phyloP scores from a whole-genome alignment of 2,113 vertebrate species.

The Gasterosteus nipponicus region DNA sequence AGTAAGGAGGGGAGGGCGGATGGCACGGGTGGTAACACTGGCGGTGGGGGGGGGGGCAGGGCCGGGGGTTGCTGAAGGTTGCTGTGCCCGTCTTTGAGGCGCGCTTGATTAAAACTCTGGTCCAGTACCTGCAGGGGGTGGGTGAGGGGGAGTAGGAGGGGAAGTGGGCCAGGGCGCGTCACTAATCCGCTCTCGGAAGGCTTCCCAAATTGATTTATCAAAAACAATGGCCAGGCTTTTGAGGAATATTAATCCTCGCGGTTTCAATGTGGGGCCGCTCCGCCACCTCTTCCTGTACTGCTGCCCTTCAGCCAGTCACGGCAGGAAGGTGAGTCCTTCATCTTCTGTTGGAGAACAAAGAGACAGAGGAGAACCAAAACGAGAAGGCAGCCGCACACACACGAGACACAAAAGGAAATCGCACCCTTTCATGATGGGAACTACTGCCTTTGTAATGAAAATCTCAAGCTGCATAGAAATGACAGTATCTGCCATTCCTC shows the following conservation, averaged over 20 bases:
- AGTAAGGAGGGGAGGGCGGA: constrained; percentile 40
- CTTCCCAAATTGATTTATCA: constrained; percentile 84
- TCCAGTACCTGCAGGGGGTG: constrained; percentile 62
- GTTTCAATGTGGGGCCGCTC: constrained; percentile 77
- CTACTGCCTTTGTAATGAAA: constrained; percentile 58
- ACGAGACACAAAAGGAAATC: constrained; percentile 68
- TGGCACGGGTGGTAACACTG: constrained; percentile 27
- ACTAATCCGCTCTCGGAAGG: constrained; percentile 79
- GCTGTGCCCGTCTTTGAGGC: constrained; percentile 72
- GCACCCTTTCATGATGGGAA: constrained; percentile 59
- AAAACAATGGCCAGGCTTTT: constrained; percentile 81
- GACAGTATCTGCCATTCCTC: constrained; percentile 8
- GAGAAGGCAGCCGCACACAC: constrained; percentile 42
- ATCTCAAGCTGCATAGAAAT: constrained; percentile 45
- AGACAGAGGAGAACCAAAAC: constrained; percentile 34
- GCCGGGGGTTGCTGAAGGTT: constrained; percentile 71
- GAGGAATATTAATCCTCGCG: constrained; percentile 83
- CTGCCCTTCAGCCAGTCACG: constrained; percentile 78
- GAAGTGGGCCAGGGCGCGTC: constrained; percentile 70
- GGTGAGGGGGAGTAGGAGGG: constrained; percentile 27
- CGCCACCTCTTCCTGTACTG: constrained; percentile 69
- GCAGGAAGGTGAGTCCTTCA: constrained; percentile 79
- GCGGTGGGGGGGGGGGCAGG: constrained; percentile 13
- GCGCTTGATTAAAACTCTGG: constrained; percentile 77
- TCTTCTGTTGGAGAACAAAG: constrained; percentile 71